Conservation (phyloP, 2,888 invertebrate species). For the Pristionchus japonicus region DNA sequence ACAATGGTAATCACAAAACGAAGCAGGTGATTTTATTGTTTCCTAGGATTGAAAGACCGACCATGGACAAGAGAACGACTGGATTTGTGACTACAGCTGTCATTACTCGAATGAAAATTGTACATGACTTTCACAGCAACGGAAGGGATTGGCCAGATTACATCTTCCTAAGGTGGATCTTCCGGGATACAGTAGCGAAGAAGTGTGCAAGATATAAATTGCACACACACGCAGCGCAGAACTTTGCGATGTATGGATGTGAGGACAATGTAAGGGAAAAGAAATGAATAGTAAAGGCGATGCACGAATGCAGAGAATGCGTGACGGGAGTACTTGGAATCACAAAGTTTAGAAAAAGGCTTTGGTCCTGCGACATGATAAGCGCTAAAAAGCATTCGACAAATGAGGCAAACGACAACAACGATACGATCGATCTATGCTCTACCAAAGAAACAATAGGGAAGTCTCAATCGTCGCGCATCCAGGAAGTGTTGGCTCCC, state of each 20-base stretch:
- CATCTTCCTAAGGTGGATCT: not conserved
- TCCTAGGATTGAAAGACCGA: too few species aligned
- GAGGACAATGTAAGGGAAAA: not conserved
- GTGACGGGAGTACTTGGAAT: not conserved
- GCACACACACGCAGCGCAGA: not conserved
- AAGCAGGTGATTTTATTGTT: too few species aligned
- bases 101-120: not conserved
- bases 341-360: too few species aligned
- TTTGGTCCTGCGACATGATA: too few species aligned
- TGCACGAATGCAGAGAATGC: not conserved
- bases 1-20: too few species aligned
- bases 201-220: not conserved
- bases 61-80: too few species aligned
- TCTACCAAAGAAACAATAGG: not conserved
- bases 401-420: too few species aligned
- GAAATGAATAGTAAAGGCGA: not conserved
- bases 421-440: too few species aligned
- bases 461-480: not conserved
- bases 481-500: not conserved
- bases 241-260: not conserved
- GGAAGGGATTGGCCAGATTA: not conserved
- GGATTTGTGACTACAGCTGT: too few species aligned
- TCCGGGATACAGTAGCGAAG: not conserved
- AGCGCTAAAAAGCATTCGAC: too few species aligned
- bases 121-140: not conserved